Percentiles rank a stretch among this genome's conserved stretches.
phyloP scores from a whole-genome alignment of 2,888 invertebrate genomes.

The Macrophya annulata region DNA sequence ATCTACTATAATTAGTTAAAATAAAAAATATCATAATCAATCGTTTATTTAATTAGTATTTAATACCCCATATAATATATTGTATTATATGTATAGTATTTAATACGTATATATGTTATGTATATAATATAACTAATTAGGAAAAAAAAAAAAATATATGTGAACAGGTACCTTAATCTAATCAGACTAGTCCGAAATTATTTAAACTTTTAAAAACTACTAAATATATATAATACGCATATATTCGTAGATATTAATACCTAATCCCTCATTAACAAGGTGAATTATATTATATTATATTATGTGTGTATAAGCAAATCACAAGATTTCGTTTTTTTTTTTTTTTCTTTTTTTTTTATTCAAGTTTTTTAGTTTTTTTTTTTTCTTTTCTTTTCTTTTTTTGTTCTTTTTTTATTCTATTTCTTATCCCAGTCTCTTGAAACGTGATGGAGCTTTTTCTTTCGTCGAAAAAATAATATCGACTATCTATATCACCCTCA shows the following conservation, averaged over 20 bases:
- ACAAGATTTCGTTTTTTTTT: constrained; percentile 39
- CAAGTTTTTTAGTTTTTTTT: constrained; percentile 14
- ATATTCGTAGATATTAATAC: not conserved
- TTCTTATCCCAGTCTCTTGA: constrained; percentile 55
- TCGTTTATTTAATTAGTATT: too few relatives aligned
- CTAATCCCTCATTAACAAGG: not conserved
- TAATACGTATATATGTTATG: not conserved
- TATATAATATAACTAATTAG: not conserved
- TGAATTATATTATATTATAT: not conserved
- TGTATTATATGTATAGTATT: too few relatives aligned
- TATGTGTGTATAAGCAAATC: constrained; percentile 34
- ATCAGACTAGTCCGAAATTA: constrained; percentile 57
- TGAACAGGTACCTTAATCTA: constrained; percentile 37
- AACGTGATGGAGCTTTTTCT: constrained; percentile 51
- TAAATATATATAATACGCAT: not conserved
- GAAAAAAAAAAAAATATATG: not conserved
- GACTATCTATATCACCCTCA: constrained; percentile 46
- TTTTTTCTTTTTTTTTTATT: constrained; percentile 26
- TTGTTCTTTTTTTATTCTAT: constrained; percentile 6
- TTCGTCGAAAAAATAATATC: constrained; percentile 29
- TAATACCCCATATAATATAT: too few relatives aligned
- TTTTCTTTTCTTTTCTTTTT: constrained; percentile 3
- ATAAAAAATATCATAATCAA: too few relatives aligned
- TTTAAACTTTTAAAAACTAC: constrained; percentile 27
- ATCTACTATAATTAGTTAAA: too few relatives aligned